Evolutionary conservation across 2,888 invertebrate genomes (phyloP).

Genomic region (Ormia ochracea): DNA sequence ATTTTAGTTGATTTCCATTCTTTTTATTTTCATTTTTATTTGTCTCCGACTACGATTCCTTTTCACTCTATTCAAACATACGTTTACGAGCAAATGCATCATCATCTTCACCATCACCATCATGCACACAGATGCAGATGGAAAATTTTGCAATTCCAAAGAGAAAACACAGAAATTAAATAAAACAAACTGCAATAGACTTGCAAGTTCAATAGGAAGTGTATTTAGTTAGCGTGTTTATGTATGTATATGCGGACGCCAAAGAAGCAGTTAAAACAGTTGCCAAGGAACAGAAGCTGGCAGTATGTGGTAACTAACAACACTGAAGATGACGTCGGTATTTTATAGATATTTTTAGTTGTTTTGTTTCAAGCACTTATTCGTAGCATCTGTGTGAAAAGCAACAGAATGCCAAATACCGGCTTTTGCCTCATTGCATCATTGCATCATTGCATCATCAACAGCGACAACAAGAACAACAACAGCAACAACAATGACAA

Average conservation of each 20-base stretch:
- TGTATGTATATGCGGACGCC: slow-evolving; percentile 26
- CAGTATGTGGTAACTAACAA: slow-evolving; percentile 42
- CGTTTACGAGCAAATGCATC: slow-evolving; percentile 39
- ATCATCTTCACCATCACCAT: slow-evolving; percentile 9
- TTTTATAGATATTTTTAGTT: slow-evolving; percentile 30
- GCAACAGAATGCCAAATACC: slow-evolving; percentile 53
- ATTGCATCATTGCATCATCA: slow-evolving; percentile 56
- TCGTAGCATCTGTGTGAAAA: slow-evolving; percentile 41
- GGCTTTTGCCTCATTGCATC: slow-evolving; percentile 58
- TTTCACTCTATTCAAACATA: slow-evolving; percentile 41
- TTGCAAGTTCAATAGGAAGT: slow-evolving; percentile 39
- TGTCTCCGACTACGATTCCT: neutral
- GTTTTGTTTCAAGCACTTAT: slow-evolving; percentile 24
- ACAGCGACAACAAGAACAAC: slow-evolving; percentile 1
- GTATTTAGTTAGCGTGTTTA: slow-evolving; percentile 17
- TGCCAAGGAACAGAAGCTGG: slow-evolving; percentile 37
- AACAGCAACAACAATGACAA: neutral
- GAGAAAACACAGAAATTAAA: neutral
- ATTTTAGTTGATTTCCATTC: slow-evolving; percentile 32
- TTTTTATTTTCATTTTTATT: neutral
- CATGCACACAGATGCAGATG: slow-evolving; percentile 28
- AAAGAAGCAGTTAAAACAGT: slow-evolving; percentile 22
- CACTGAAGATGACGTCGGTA: slow-evolving; percentile 26
- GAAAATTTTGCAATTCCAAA: slow-evolving; percentile 21
- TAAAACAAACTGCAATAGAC: slow-evolving; percentile 38